Evolutionary conservation across 1,140 invertebrate species (phyloP), one percentile per base, ranked within the genome.

Genomic region (Aphaenogaster rudis): DNA sequence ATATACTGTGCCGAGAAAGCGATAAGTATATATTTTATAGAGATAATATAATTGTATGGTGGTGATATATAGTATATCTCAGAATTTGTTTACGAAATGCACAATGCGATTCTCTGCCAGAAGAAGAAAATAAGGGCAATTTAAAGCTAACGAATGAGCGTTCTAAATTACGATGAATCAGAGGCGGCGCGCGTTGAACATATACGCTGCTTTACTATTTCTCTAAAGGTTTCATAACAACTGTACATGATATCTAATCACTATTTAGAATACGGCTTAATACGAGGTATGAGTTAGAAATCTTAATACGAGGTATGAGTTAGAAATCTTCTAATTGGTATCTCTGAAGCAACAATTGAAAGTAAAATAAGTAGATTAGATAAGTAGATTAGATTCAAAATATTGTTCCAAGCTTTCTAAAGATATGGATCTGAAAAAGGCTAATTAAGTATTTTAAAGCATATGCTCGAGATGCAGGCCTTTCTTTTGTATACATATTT

Each of bases 21-120:
- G 54, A 33, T 8, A 54, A 82, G 52, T 71, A 81, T 80, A 50
- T 67, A 59, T 17, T 74, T 69, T 50, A 71, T 7, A 54, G 17
- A 82, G 28, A 86, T 28, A 64, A 82, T 15, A 69, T 28, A 45
- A 77, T 13, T 85, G n/a, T 13, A 52, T 9, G 28, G 2, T 45
- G n/a, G 52, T 39, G 54, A 28, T 72, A 81, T 71, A 42, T 48
- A 78, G 6, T 48, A n/a, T 74, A 61, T 79, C 6, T 5, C n/a
- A 69, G 45, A 69, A 50, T 69, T 69, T 7, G 66, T 15, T 28
- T 8, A 28, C 21, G 0, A 15, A 48, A 13, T 67, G 64, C 17
- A 9, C 17, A 57, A 57, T 28, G 21, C 7, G 57, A 48, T 69
- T 48, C 3, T 50, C 3, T 69, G 21, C 2, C 42, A 21, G 11